Evolutionary conservation across 2,888 invertebrate genomes (phyloP).

Genomic region (Flexamia atlantica): DNA sequence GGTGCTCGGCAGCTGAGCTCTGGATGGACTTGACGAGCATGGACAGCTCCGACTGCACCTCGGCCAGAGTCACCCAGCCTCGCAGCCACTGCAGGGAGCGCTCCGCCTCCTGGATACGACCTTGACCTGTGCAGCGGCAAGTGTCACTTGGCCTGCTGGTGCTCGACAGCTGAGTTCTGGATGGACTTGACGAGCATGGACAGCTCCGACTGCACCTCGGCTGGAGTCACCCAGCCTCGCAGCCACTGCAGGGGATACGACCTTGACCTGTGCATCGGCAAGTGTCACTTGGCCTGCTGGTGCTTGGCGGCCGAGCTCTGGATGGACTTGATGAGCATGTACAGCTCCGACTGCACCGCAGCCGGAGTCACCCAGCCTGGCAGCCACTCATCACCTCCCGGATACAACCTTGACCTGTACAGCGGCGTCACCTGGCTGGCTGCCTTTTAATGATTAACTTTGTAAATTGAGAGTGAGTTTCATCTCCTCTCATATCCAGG

Average conservation of each 20-base stretch:
- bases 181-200: constrained; percentile 66
- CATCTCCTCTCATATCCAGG: too few species aligned
- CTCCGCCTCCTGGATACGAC: constrained; percentile 82
- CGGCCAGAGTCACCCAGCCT: constrained; percentile 83
- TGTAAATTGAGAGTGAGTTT: too few species aligned
- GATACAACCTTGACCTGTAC: constrained; percentile 78
- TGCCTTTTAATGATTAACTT: too few species aligned
- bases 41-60: constrained; percentile 78
- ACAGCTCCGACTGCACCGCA: constrained; percentile 78
- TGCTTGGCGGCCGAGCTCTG: constrained; percentile 69
- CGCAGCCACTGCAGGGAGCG: constrained; percentile 86
- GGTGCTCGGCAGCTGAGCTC: constrained; percentile 62
- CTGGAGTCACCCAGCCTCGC: constrained; percentile 85
- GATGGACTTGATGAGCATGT: constrained; percentile 65
- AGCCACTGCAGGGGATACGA: constrained; percentile 84
- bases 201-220: constrained; percentile 79
- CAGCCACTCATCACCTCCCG: constrained; percentile 86
- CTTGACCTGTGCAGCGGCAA: constrained; percentile 74
- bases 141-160: constrained; percentile 55
- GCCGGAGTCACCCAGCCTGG: constrained; percentile 85
- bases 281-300: constrained; percentile 47
- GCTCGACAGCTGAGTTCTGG: constrained; percentile 69
- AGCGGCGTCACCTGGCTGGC: constrained; percentile 48
- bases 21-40: constrained; percentile 64
- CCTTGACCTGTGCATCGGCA: constrained; percentile 77